A percentile compares a stretch with the other conserved stretches of the same genome.
These are phyloP conservation scores for Phyllopteryx taeniolatus DNA, from an alignment of 2,113 vertebrate genomes.

Conservation along the genomic window DNA sequence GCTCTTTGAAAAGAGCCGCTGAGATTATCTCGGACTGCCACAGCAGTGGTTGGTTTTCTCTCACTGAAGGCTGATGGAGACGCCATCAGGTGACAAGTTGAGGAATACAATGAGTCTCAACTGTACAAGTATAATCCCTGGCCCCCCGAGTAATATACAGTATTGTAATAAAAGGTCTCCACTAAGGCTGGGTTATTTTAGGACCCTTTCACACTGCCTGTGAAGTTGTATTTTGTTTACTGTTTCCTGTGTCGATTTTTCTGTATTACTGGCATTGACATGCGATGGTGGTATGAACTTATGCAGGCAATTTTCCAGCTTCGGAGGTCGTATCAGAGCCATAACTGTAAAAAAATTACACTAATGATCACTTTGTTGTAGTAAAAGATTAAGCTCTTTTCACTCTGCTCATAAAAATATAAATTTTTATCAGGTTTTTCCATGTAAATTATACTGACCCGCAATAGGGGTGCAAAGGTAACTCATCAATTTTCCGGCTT, in stretches of 20 bases:
- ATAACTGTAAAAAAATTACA: too few relatives aligned
- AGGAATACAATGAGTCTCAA: neutral
- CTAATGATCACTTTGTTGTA: too few relatives aligned
- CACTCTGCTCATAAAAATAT: neutral
- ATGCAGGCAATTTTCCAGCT: too few relatives aligned
- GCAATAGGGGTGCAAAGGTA: neutral
- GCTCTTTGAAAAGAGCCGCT: neutral
- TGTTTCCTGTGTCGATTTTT: too few relatives aligned
- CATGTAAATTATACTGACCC: neutral
- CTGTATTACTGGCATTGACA: too few relatives aligned
- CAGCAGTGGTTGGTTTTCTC: conserved; percentile 3
- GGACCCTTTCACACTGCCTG: neutral
- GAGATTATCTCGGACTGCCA: neutral
- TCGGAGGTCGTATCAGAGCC: too few relatives aligned
- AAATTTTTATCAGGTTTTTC: neutral
- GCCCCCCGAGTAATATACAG: neutral
- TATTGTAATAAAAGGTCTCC: neutral
- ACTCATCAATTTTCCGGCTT: neutral
- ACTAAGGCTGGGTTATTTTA: neutral
- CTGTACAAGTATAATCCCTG: neutral
- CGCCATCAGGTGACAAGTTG: neutral
- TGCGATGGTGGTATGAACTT: too few relatives aligned
- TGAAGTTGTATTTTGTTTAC: neutral
- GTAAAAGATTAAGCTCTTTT: neutral
- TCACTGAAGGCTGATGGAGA: conserved; percentile 6